phyloP scores from a whole-genome alignment of 2,888 invertebrate genomes.

The Andrena chrysosceles region DNA sequence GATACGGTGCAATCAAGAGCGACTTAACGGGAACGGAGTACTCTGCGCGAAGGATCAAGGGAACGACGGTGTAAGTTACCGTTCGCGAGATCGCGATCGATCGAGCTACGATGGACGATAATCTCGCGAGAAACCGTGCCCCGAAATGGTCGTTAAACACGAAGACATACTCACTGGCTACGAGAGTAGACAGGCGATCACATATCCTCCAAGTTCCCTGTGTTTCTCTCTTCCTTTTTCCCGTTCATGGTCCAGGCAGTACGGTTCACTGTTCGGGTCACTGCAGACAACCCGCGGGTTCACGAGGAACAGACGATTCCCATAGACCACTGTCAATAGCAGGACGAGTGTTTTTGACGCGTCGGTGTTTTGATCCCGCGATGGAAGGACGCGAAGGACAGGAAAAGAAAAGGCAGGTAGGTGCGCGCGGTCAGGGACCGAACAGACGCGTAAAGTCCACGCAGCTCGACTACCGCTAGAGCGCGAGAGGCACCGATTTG shows the following conservation, averaged over 20 bases:
- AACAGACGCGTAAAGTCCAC: neutral
- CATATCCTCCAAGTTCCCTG: slow-evolving; percentile 28
- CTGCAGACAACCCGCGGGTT: neutral
- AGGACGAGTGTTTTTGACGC: neutral
- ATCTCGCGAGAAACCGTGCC: neutral
- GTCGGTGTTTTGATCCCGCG: neutral
- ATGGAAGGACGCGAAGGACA: neutral
- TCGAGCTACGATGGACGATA: neutral
- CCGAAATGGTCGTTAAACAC: slow-evolving; percentile 7
- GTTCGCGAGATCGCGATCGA: neutral
- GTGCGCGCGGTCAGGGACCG: neutral
- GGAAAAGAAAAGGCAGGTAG: neutral
- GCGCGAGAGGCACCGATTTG: slow-evolving; percentile 42
- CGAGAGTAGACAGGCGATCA: slow-evolving; percentile 30
- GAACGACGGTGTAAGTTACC: neutral
- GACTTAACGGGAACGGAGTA: neutral
- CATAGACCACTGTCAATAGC: neutral
- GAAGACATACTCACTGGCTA: slow-evolving; percentile 29
- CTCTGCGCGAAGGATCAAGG: neutral
- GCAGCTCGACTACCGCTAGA: slow-evolving; percentile 35
- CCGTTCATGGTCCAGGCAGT: slow-evolving; percentile 16
- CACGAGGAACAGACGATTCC: neutral
- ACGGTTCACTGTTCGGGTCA: neutral
- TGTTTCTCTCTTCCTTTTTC: neutral
- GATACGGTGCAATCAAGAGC: neutral